Conservation (phyloP, 1,140 invertebrate species). For the Zaprionus capensis region DNA sequence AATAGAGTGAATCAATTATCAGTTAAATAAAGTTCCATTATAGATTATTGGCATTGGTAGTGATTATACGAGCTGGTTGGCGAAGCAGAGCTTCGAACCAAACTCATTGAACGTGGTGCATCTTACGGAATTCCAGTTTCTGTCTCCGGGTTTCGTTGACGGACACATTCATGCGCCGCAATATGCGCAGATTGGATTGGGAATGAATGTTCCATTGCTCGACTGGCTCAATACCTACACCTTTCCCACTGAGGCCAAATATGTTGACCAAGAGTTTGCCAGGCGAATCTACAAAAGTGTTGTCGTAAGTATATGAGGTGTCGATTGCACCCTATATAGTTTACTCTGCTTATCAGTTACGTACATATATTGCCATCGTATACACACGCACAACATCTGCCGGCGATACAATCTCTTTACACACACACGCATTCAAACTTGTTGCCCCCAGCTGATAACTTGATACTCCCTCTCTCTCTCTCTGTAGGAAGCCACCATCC, state of each 20-base stretch:
- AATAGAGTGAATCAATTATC: not conserved
- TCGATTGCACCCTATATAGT: conserved; percentile 1
- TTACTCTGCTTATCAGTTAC: conserved; percentile 36
- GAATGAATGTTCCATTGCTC: conserved; percentile 90
- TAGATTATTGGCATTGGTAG: conserved; percentile 69
- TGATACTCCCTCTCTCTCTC: conserved; percentile 28
- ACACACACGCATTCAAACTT: not conserved
- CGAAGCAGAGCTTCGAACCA: not conserved
- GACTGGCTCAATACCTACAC: conserved; percentile 95
- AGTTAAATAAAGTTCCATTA: not conserved
- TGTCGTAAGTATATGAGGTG: conserved; percentile 87
- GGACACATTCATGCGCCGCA: conserved; percentile 96
- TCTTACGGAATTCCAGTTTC: conserved; percentile 87
- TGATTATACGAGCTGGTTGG: conserved; percentile 52
- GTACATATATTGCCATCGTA: not conserved
- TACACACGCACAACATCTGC: not conserved
- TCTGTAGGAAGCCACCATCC: conserved; percentile 88
- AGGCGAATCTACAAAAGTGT: conserved; percentile 89
- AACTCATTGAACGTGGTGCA: conserved; percentile 49
- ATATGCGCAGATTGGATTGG: conserved; percentile 92
- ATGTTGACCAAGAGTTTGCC: conserved; percentile 89
- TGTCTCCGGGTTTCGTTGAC: conserved; percentile 95
- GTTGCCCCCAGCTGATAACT: conserved; percentile 43
- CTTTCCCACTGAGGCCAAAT: conserved; percentile 92
- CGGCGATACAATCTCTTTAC: conserved; percentile 3